Base-by-base conservation (phyloP, 2,888 invertebrate genomes). In the Sarcophaga subvicina region DNA sequence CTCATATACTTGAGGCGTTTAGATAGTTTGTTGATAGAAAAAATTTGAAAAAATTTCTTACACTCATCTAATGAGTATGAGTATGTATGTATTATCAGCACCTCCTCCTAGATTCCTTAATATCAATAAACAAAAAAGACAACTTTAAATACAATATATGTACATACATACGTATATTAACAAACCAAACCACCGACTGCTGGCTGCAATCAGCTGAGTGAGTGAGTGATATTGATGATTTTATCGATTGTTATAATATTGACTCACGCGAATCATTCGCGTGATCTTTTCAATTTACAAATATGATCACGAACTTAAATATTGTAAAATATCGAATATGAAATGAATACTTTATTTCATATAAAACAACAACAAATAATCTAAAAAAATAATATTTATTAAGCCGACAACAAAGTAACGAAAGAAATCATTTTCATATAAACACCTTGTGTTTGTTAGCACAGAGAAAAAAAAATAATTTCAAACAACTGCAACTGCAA, bases 201-300 rank as follows among this genome's bases (percentile, higher is more conserved):
- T 67, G 11, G n/a, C n/a, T n/a, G n/a, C n/a, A n/a, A n/a, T 1
- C 37, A 66, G 5, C 47, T 37, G n/a, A 25, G 14, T 62, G 12
- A 20, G 27, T 37, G n/a, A 25, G 14, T 62, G 14, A 20, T 54
- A 78, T 72, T 78, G 75, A 75, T 75, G 75, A 82, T 85, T 71
- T 37, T 71, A 81, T 81, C 73, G 70, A 78, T 75, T 76, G 80
- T 76, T 83, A 77, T 76, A 85, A 81, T 79, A 82, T 81, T 78
- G 70, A 85, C 71, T 77, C 83, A 84, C 67, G 83, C 88, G 79
- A 80, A 86, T 80, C 62, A 80, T 83, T 88, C 78, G 85, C 88
- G 88, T 88, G 88, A 88, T 88, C 80, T 80, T 85, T 85, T 88
- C 82, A 81, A 88, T 88, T 88, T 82, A 78, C 72, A 82, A 88